These are phyloP conservation scores for Smittia sp. DNA, from an alignment of 2,888 invertebrate species.

Conservation along the genomic window DNA sequence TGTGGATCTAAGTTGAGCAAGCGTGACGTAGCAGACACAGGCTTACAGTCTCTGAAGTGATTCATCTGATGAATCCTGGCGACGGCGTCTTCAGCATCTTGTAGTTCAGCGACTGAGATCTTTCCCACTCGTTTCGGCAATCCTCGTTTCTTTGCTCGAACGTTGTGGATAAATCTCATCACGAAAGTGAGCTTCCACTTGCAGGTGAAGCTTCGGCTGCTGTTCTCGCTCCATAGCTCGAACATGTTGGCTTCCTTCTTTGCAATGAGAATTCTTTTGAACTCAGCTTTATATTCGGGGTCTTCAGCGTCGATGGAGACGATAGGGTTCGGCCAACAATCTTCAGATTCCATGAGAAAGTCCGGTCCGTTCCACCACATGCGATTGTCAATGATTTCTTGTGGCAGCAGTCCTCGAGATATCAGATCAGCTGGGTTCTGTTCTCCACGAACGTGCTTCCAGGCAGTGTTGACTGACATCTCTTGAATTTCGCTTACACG, in stretches of 20 bases:
- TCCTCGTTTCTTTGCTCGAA: too few species aligned
- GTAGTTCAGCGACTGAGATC: too few species aligned
- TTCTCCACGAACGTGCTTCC: conserved; percentile 44
- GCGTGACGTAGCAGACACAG: too few species aligned
- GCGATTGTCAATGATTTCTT: conserved; percentile 41
- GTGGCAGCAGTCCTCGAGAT: conserved; percentile 43
- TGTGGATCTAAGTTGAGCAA: conserved; percentile 42
- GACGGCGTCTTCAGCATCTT: too few species aligned
- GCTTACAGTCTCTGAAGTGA: too few species aligned
- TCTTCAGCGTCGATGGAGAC: neutral
- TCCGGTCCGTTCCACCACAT: conserved; percentile 45
- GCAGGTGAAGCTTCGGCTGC: too few species aligned
- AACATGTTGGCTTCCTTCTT: too few species aligned
- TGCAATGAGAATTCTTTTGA: neutral
- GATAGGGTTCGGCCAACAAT: conserved; percentile 37
- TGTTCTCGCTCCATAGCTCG: too few species aligned
- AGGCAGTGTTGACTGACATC: conserved; percentile 37
- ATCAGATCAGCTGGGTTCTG: conserved; percentile 44
- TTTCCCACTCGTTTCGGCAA: too few species aligned
- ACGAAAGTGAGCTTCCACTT: too few species aligned
- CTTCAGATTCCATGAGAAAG: conserved; percentile 41
- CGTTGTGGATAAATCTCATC: too few species aligned
- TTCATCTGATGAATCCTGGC: too few species aligned
- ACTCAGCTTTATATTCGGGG: neutral
- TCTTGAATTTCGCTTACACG: conserved; percentile 44